Percentiles rank a stretch among this genome's conserved stretches.
phyloP scores from a whole-genome alignment of 2,888 invertebrate species.

The Odontomyia ornata region DNA sequence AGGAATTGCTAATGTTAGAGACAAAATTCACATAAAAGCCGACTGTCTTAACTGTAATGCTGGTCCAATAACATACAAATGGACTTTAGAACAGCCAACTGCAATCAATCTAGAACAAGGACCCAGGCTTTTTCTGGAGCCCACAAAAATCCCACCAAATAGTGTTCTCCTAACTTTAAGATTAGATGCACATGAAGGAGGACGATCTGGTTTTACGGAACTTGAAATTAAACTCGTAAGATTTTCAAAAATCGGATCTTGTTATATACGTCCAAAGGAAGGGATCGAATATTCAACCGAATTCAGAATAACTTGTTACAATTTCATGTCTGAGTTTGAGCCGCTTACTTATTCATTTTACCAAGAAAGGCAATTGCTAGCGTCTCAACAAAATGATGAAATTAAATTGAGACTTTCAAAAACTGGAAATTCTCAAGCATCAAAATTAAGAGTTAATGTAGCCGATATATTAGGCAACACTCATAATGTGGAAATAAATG shows the following conservation, averaged over 20 bases:
- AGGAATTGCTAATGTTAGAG: neutral
- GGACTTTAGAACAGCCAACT: neutral
- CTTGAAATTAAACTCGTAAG: constrained; percentile 2
- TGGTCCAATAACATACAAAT: neutral
- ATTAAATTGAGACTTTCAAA: constrained; percentile 31
- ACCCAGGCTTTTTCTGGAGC: neutral
- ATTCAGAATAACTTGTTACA: constrained; percentile 39
- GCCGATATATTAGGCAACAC: neutral
- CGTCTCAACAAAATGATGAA: constrained; percentile 3
- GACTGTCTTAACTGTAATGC: constrained; percentile 35
- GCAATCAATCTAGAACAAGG: neutral
- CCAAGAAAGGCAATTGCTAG: constrained; percentile 16
- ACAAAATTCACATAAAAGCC: constrained; percentile 40
- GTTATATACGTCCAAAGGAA: constrained; percentile 22
- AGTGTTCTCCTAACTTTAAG: neutral
- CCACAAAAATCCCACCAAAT: too few species aligned
- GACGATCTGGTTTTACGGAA: neutral
- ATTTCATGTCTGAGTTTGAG: constrained; percentile 25
- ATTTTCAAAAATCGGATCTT: constrained; percentile 39
- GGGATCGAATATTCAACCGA: constrained; percentile 41
- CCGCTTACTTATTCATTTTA: constrained; percentile 40
- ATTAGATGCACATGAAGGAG: neutral
- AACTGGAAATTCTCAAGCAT: neutral
- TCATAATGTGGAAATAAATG: neutral
- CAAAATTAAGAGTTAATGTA: neutral